Percentiles rank a stretch among this genome's conserved stretches.
Conservation (phyloP, 2,113 vertebrate species). For the Meriones unguiculatus region DNA sequence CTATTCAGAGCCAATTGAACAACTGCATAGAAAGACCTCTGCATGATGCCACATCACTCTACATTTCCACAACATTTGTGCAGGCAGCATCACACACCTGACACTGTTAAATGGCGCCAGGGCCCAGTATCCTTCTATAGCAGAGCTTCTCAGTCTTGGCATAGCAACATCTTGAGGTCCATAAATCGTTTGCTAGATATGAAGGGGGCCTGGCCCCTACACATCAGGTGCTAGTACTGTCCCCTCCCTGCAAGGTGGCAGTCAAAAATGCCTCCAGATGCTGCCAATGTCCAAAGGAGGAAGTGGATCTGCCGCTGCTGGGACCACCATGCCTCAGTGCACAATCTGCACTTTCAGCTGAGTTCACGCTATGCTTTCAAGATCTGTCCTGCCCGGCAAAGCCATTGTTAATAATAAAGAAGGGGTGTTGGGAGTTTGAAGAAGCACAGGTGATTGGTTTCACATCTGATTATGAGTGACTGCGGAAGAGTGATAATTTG, state of each 20-base stretch:
- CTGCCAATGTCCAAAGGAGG: not conserved
- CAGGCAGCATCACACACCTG: not conserved
- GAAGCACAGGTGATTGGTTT: not conserved
- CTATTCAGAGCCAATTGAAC: not conserved
- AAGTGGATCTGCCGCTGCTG: too few species aligned
- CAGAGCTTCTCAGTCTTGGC: not conserved
- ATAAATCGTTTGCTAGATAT: not conserved
- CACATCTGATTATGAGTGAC: not conserved
- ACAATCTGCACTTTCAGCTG: not conserved
- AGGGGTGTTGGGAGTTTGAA: not conserved
- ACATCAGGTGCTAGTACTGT: not conserved
- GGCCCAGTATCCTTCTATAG: not conserved
- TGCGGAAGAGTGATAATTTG: too few species aligned
- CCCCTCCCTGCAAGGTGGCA: too few species aligned
- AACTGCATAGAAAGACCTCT: not conserved
- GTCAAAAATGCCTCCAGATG: not conserved
- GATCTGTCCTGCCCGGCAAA: not conserved
- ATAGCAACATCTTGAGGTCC: not conserved
- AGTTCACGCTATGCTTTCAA: not conserved
- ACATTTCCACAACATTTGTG: not conserved
- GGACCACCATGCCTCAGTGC: not conserved
- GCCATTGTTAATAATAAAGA: not conserved
- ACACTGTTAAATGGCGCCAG: not conserved
- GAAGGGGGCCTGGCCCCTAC: not conserved
- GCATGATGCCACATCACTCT: too few species aligned